phyloP scores from a whole-genome alignment of 2,888 invertebrate genomes.

The Protodeltote pygarga region DNA sequence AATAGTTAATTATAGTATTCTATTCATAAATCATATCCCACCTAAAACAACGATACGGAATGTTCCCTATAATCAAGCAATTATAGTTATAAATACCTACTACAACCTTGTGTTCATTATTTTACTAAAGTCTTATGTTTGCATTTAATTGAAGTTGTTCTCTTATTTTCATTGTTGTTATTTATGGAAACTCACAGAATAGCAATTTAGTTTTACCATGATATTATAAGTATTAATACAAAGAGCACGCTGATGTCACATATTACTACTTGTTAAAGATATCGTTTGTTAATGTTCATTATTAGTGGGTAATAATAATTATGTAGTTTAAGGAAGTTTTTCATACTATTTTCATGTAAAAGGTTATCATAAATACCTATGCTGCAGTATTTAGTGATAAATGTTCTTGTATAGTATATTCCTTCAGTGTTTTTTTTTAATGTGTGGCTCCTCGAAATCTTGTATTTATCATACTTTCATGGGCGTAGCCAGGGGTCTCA shows the following conservation, averaged over 20 bases:
- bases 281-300: constrained; percentile 44
- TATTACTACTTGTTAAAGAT: constrained; percentile 50
- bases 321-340: constrained; percentile 35
- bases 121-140: constrained; percentile 53
- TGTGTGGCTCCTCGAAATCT: constrained; percentile 54
- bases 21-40: constrained; percentile 74
- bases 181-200: constrained; percentile 57
- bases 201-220: constrained; percentile 57
- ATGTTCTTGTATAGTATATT: constrained; percentile 48
- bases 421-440: constrained; percentile 51
- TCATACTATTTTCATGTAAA: constrained; percentile 31
- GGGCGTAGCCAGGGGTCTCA: no score
- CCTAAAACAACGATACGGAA: constrained; percentile 65
- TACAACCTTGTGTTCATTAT: constrained; percentile 70
- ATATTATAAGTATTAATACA: constrained; percentile 67
- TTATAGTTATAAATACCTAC: constrained; percentile 48
- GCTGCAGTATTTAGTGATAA: constrained; percentile 64
- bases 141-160: constrained; percentile 65
- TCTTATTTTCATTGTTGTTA: constrained; percentile 57
- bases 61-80: constrained; percentile 62
- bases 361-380: no score
- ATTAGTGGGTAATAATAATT: constrained; percentile 39
- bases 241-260: constrained; percentile 64
- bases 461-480: constrained; percentile 65
- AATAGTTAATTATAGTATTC: constrained; percentile 59